A percentile compares a stretch with the other conserved stretches of the same genome.
phyloP scores from a whole-genome alignment of 1,140 invertebrate genomes.

The Metopolophium dirhodum region DNA sequence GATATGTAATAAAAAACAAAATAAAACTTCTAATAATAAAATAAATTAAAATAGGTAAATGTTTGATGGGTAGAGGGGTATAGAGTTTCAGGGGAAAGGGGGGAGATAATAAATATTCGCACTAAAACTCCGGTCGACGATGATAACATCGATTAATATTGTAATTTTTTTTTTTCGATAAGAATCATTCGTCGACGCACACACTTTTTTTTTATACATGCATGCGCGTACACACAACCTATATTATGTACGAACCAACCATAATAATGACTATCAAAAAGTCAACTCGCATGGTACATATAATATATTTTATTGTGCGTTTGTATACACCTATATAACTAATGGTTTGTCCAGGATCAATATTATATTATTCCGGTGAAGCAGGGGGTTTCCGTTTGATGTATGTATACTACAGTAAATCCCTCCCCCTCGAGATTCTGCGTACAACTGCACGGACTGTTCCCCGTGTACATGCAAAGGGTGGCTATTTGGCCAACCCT shows the following conservation, averaged over 20 bases:
- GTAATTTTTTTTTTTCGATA: not conserved
- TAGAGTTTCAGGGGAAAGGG: not conserved
- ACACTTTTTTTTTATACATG: not conserved
- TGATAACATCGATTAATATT: conserved; percentile 3
- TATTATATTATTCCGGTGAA: not conserved
- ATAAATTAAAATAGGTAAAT: conserved; percentile 14
- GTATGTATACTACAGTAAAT: not conserved
- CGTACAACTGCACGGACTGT: not conserved
- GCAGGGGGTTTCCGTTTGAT: not conserved
- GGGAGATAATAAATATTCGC: not conserved
- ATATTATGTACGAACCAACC: not conserved
- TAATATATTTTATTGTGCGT: not conserved
- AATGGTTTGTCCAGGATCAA: not conserved
- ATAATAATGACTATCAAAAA: not conserved
- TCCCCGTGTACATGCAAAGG: not conserved
- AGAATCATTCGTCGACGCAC: not conserved
- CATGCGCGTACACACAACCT: not conserved
- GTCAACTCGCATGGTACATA: not conserved
- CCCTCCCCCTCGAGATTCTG: not conserved
- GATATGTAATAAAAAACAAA: not conserved
- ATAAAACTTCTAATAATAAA: not conserved
- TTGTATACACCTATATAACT: not conserved
- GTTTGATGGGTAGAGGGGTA: not conserved
- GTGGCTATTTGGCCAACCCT: not conserved
- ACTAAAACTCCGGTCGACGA: not conserved